Percentiles rank a stretch among this genome's conserved stretches.
Conservation (phyloP, 1,140 invertebrate genomes). For the Aphis gossypii region DNA sequence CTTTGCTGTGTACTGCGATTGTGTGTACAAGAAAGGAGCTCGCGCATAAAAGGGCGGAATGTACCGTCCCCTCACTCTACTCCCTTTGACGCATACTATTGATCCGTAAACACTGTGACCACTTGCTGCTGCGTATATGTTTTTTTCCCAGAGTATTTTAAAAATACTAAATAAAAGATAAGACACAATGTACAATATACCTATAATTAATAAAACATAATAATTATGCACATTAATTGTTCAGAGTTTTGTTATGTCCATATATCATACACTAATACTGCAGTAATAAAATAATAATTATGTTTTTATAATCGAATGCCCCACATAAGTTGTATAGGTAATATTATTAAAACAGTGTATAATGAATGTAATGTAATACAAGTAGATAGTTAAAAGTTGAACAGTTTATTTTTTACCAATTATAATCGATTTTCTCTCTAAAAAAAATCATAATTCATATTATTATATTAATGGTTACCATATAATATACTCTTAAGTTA, state of each 20-base stretch:
- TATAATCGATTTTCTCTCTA: not conserved
- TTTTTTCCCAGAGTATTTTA: not conserved
- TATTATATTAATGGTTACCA: not conserved
- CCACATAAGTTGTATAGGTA: too few species aligned
- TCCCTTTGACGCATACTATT: slow-evolving; percentile 50
- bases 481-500: not conserved
- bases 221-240: not conserved
- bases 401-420: not conserved
- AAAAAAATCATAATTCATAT: not conserved
- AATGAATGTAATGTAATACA: not conserved
- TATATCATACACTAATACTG: not conserved
- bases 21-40: not conserved
- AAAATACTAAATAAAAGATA: slow-evolving; percentile 21
- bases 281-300: not conserved
- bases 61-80: not conserved
- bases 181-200: not conserved
- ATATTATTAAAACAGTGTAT: too few species aligned
- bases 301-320: not conserved
- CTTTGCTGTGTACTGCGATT: not conserved
- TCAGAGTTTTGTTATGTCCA: not conserved
- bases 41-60: slow-evolving; percentile 55
- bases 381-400: not conserved
- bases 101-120: slow-evolving; percentile 48
- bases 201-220: not conserved
- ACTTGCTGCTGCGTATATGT: slow-evolving; percentile 46